A percentile compares a stretch with the other conserved stretches of the same genome.
phyloP scores from a whole-genome alignment of 2,888 invertebrate species.

The Dorcus hopei region DNA sequence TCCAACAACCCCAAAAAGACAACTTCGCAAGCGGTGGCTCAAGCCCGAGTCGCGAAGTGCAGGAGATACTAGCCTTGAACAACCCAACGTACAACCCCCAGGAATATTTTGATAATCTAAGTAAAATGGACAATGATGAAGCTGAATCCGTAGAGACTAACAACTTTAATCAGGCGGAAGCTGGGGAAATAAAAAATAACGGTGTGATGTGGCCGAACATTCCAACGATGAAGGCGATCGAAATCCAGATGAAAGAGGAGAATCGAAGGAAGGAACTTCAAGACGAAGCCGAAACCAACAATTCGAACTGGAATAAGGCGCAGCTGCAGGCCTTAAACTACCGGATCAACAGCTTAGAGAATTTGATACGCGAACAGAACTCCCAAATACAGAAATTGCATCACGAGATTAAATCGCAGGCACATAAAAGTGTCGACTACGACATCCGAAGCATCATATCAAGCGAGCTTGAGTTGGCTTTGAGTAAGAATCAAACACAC shows the following conservation, averaged over 20 bases:
- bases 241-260: conserved; percentile 36
- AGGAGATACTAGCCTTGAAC: conserved; percentile 77
- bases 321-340: conserved; percentile 39
- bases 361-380: conserved; percentile 41
- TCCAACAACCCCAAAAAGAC: conserved; percentile 32
- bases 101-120: conserved; percentile 43
- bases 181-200: conserved; percentile 28
- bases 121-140: conserved; percentile 29
- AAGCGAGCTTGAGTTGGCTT: conserved; percentile 43
- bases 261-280: conserved; percentile 19
- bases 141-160: conserved; percentile 17
- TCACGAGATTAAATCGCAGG: conserved; percentile 35
- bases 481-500: conserved; percentile 45
- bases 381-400: conserved; percentile 39
- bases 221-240: conserved; percentile 45
- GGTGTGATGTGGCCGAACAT: conserved; percentile 49
- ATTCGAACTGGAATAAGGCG: conserved; percentile 25
- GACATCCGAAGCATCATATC: conserved; percentile 34
- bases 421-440: conserved; percentile 29
- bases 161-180: conserved; percentile 31
- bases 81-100: conserved; percentile 40
- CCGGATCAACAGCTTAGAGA: conserved; percentile 39
- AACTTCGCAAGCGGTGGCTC: conserved; percentile 76
- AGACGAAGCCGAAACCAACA: conserved; percentile 10
- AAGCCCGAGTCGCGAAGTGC: conserved; percentile 86